phyloP scores from a whole-genome alignment of 1,140 invertebrate species.

The Proales similis region DNA sequence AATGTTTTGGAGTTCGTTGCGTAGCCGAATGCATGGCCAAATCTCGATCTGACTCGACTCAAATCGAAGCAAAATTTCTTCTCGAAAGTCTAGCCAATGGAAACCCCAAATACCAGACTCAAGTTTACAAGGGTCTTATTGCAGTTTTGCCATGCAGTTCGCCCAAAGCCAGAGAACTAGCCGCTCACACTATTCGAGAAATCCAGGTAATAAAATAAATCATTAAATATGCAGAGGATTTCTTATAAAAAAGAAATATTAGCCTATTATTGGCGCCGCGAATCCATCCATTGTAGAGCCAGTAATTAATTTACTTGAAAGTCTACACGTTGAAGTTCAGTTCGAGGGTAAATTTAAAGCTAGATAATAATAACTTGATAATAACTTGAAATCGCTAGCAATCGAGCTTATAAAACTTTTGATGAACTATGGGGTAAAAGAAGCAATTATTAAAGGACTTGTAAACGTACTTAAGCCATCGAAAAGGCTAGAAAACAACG shows the following conservation, averaged over 20 bases:
- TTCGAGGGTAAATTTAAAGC: slow-evolving; percentile 54
- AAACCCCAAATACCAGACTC: slow-evolving; percentile 51
- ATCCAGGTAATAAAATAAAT: slow-evolving; percentile 45
- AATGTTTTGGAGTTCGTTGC: slow-evolving; percentile 52
- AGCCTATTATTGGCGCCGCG: slow-evolving; percentile 48
- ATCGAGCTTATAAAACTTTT: slow-evolving; percentile 51
- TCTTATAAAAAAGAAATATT: too few species aligned
- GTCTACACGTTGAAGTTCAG: slow-evolving; percentile 51
- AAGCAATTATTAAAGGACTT: slow-evolving; percentile 45
- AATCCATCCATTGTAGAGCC: slow-evolving; percentile 50
- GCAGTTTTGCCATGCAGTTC: slow-evolving; percentile 52
- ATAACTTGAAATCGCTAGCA: slow-evolving; percentile 40
- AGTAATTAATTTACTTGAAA: slow-evolving; percentile 46
- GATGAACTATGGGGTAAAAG: slow-evolving; percentile 49
- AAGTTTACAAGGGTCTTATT: slow-evolving; percentile 54
- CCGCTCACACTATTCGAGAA: slow-evolving; percentile 47
- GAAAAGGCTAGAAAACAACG: slow-evolving; percentile 40
- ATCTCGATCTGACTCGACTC: slow-evolving; percentile 50
- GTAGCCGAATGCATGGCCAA: slow-evolving; percentile 53
- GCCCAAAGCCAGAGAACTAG: slow-evolving; percentile 54
- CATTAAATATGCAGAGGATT: slow-evolving; percentile 32
- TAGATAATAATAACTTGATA: slow-evolving; percentile 4
- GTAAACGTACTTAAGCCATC: slow-evolving; percentile 48
- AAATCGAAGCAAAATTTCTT: slow-evolving; percentile 47
- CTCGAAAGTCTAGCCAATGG: slow-evolving; percentile 50